phyloP scores from a whole-genome alignment of 2,113 vertebrate genomes.

The Ibidorhyncha struthersii region DNA sequence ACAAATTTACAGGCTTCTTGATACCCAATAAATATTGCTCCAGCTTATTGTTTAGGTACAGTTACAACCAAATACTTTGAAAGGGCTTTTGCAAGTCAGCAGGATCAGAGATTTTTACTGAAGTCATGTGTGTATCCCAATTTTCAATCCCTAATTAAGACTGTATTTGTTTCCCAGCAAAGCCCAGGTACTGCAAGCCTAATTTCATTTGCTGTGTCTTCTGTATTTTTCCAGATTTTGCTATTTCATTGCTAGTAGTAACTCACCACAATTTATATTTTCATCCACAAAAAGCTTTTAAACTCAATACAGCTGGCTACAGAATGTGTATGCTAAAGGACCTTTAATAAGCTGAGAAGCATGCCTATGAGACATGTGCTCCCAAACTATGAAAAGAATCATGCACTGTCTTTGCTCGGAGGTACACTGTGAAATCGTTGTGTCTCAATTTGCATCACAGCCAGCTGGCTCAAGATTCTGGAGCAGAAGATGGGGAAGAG shows the following conservation, averaged over 20 bases:
- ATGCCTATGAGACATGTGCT: background rate
- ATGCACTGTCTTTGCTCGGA: background rate
- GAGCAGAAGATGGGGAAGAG: background rate
- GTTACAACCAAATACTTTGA: background rate
- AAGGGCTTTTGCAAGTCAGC: background rate
- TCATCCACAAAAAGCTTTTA: background rate
- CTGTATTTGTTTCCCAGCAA: background rate
- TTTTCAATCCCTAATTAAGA: slow-evolving; percentile 21
- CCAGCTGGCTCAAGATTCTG: background rate
- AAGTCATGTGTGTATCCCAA: background rate
- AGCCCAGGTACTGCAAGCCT: background rate
- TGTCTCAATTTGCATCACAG: background rate
- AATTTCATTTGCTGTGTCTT: background rate
- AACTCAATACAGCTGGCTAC: background rate
- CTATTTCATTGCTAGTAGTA: background rate
- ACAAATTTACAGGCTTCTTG: background rate
- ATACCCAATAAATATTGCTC: background rate
- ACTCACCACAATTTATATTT: background rate
- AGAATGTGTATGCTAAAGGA: background rate
- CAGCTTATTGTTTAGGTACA: background rate
- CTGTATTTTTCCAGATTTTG: slow-evolving; percentile 1
- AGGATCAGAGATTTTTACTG: background rate
- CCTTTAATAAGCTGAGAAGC: background rate
- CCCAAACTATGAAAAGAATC: background rate
- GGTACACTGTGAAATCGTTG: background rate